Conservation (phyloP, 2,113 vertebrate genomes). For the Strix aluco region DNA sequence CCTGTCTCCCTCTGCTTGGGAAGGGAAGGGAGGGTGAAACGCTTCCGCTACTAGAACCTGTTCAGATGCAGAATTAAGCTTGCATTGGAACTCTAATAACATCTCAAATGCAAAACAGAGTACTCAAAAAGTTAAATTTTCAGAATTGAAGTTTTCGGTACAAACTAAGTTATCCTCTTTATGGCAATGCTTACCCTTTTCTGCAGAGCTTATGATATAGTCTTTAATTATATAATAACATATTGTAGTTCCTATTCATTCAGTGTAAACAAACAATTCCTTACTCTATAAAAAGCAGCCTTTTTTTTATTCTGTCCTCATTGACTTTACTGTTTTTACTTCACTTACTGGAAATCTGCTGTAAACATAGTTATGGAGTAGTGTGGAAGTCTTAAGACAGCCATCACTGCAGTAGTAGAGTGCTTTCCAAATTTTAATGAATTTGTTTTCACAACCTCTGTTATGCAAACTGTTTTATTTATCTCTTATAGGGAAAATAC, state of each 20-base stretch:
- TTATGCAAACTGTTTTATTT: neutral
- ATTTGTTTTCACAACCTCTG: neutral
- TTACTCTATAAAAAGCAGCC: neutral
- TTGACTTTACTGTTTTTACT: neutral
- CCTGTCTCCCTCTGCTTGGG: accelerated
- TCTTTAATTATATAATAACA: neutral
- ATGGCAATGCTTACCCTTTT: neutral
- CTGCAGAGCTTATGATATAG: neutral
- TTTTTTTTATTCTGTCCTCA: neutral
- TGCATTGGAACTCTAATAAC: neutral
- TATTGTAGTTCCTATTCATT: neutral
- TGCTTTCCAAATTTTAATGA: neutral
- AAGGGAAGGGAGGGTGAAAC: neutral
- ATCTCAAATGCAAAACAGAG: neutral
- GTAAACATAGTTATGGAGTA: neutral
- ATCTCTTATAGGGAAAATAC: neutral
- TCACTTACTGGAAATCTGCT: neutral
- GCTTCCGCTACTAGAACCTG: neutral
- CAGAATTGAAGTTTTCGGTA: neutral
- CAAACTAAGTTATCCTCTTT: neutral
- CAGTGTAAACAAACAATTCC: neutral
- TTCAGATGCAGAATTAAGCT: neutral
- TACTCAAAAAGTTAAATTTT: neutral
- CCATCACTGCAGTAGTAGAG: neutral
- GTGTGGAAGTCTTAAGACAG: neutral